Evolutionary conservation across 2,888 invertebrate species (phyloP).

Genomic region (Oegoconia quadripuncta): DNA sequence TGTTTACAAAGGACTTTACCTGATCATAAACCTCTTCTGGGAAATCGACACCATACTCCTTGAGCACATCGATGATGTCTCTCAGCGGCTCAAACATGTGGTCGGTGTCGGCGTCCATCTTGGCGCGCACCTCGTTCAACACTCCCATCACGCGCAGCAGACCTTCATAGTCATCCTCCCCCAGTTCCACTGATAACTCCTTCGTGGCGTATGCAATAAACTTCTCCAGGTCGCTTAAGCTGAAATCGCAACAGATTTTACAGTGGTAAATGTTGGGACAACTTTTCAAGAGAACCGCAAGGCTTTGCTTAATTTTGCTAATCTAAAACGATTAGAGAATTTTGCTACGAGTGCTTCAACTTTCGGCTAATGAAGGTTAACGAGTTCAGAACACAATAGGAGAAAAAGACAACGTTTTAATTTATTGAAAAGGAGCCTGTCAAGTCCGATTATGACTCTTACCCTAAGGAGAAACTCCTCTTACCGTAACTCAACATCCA

Average conservation of each 20-base stretch:
- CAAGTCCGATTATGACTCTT: too few relatives aligned
- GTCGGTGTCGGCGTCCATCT: slow-evolving; percentile 83
- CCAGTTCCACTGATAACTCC: slow-evolving; percentile 84
- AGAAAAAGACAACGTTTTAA: too few relatives aligned
- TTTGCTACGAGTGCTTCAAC: too few relatives aligned
- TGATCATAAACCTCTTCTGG: slow-evolving; percentile 87
- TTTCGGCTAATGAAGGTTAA: too few relatives aligned
- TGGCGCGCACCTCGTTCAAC: slow-evolving; percentile 89
- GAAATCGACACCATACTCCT: slow-evolving; percentile 92
- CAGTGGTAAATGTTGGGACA: too few relatives aligned
- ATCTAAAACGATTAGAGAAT: too few relatives aligned
- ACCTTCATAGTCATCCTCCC: slow-evolving; percentile 92
- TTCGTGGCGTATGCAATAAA: slow-evolving; percentile 88
- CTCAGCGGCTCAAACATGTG: slow-evolving; percentile 94
- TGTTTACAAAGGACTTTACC: slow-evolving; percentile 53
- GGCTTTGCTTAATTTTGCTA: too few relatives aligned
- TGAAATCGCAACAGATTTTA: background rate
- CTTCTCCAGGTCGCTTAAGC: slow-evolving; percentile 83
- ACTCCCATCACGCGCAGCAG: slow-evolving; percentile 91
- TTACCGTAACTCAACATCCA: too few relatives aligned
- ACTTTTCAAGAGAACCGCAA: too few relatives aligned
- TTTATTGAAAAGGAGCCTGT: too few relatives aligned
- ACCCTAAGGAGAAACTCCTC: too few relatives aligned
- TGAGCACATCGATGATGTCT: slow-evolving; percentile 90
- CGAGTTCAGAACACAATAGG: too few relatives aligned